Evolutionary conservation across 2,888 invertebrate species (phyloP).

Genomic region (Polietes domitor): DNA sequence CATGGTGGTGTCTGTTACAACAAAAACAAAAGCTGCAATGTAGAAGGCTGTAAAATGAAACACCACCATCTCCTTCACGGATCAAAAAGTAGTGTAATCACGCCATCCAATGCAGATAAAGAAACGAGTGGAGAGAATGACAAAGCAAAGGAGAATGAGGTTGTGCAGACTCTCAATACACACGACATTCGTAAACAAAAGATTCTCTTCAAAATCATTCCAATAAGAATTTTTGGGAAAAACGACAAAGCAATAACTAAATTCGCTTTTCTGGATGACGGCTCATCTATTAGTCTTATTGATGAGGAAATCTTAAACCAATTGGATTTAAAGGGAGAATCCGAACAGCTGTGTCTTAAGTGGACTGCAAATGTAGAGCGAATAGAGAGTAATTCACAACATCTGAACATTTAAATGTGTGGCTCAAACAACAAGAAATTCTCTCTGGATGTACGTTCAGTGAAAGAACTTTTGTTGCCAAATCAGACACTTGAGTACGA

Average conservation of each 20-base stretch:
- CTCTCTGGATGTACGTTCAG: conserved; percentile 37
- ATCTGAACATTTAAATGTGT: conserved; percentile 43
- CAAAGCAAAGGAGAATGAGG: no score
- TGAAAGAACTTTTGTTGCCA: conserved; percentile 23
- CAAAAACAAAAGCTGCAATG: conserved; percentile 20
- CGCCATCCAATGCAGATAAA: no score
- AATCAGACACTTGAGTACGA: background rate
- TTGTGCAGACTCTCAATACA: background rate
- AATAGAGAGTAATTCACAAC: conserved; percentile 54
- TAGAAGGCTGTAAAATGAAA: conserved; percentile 47
- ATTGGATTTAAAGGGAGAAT: conserved; percentile 53
- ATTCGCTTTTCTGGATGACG: no score
- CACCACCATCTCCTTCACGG: conserved; percentile 48
- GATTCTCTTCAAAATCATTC: conserved; percentile 29
- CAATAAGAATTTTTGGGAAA: no score
- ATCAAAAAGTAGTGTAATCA: no score
- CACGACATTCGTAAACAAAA: no score
- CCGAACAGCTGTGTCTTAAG: conserved; percentile 53
- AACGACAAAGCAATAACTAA: no score
- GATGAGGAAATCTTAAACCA: conserved; percentile 57
- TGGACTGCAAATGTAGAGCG: conserved; percentile 60
- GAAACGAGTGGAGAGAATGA: no score
- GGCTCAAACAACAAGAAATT: conserved; percentile 36
- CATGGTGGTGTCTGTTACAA: conserved; percentile 44
- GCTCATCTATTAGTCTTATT: conserved; percentile 63